Evolutionary conservation across 2,797 vertebrate species (phyloP), one percentile per base, ranked within the genome.

Genomic region (Tapera naevia): DNA sequence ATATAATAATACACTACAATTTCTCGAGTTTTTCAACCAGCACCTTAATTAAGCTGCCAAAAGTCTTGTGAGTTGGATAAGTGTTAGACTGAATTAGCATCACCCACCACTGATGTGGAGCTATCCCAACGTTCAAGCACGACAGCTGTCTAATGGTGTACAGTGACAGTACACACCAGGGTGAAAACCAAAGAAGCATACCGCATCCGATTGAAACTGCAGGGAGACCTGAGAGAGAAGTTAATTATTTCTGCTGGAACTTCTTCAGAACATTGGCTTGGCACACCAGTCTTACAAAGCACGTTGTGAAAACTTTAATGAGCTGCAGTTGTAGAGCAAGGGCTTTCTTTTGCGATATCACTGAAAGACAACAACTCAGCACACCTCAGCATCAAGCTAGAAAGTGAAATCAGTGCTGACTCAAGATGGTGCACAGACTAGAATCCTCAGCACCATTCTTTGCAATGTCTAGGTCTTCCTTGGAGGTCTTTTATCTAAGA

Each of bases 211-310:
- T 87, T 96, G 95, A 95, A 97, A 87, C 92, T 41, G 45, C 94
- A 28, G 94, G 95, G 91, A 96, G 76, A 96, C 78, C 93, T 67
- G 78, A 39, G 88, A 10, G 43, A 58, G 74, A 58, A 93, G 90
- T 86, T 87, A 94, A 96, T 96, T 95, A 65, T 88, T 96, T 88
- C 91, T 94, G 86, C 69, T 94, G 95, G 94, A 96, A 89, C 94
- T 88, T 95, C 95, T 78, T 80, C 89, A 95, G 89, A 96, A 94
- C 88, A 69, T 85, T 95, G 95, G 71, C 80, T 95, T 46, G 69
- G 94, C 93, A 86, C 80, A 60, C 85, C 24, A 27, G 93, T 30
- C 93, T 80, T 5, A 17, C 89, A 10, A 13, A 75, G 64, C 51
- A 5, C 3, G 65, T 66, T 2, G 1, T 4, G 71, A 93, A 76